A percentile compares a stretch with the other conserved stretches of the same genome.
Conservation (phyloP, 2,888 invertebrate species). For the Sminthurinus aureus region DNA sequence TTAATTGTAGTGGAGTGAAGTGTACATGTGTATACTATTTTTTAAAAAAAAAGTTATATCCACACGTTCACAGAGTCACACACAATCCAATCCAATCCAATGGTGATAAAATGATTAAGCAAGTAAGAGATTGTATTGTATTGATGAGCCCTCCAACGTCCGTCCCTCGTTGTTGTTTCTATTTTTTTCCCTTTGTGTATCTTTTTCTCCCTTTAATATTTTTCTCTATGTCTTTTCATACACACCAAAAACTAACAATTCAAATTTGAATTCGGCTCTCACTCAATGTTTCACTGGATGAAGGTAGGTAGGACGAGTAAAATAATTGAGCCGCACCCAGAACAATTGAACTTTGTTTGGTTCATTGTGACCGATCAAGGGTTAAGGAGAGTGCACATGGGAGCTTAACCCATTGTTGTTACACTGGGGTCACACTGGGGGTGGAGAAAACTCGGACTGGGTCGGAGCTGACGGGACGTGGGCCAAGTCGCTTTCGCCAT, state of each 20-base stretch:
- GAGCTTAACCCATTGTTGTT: conserved; percentile 51
- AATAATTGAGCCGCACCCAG: conserved; percentile 47
- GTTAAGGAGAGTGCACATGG: conserved; percentile 40
- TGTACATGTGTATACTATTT: no score
- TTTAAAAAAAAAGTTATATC: no score
- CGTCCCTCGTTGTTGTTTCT: not conserved
- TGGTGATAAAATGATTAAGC: not conserved
- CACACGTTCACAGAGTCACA: no score
- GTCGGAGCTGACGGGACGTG: conserved; percentile 52
- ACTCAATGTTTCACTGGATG: not conserved
- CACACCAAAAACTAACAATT: not conserved
- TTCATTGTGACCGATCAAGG: conserved; percentile 31
- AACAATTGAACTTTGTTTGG: conserved; percentile 32
- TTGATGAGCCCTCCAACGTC: not conserved
- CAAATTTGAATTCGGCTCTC: not conserved
- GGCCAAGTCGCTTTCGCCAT: conserved; percentile 58
- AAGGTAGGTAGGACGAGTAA: conserved; percentile 7
- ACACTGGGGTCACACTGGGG: conserved; percentile 48
- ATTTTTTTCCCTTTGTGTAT: not conserved
- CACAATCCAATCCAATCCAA: no score
- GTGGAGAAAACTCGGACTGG: conserved; percentile 45
- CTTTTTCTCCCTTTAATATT: not conserved
- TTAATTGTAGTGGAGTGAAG: no score
- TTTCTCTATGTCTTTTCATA: not conserved
- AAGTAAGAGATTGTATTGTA: not conserved